These are phyloP conservation scores for Ctenomys sociabilis DNA, from an alignment of 2,113 vertebrate genomes.

Conservation along the genomic window DNA sequence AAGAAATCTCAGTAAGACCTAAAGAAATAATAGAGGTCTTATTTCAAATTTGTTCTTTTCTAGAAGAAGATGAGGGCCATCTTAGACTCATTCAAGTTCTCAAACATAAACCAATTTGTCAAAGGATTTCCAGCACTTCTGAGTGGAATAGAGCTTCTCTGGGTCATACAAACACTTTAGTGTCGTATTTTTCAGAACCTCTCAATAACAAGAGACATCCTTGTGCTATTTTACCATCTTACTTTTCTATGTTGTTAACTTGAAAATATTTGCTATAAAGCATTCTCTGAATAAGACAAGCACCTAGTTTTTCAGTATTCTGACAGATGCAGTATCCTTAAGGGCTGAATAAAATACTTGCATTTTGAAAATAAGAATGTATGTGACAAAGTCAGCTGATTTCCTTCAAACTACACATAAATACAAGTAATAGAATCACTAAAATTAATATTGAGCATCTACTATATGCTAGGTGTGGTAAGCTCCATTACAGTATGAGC, in stretches of 20 bases:
- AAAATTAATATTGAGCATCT: background rate
- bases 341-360: background rate
- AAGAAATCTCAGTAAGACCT: constrained; percentile 26
- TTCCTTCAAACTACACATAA: background rate
- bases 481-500: background rate
- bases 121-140: background rate
- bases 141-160: background rate
- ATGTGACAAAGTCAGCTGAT: background rate
- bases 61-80: background rate
- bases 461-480: background rate
- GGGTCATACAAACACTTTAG: background rate
- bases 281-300: background rate
- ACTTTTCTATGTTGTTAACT: background rate
- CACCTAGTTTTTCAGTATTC: background rate
- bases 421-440: background rate
- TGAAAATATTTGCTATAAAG: background rate
- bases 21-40: constrained; percentile 46
- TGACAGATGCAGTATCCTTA: background rate
- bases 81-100: constrained; percentile 34
- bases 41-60: constrained; percentile 23
- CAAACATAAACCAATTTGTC: constrained; percentile 47
- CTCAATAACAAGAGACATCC: background rate
- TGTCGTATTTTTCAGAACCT: background rate
- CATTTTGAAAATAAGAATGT: background rate
- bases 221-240: background rate